Conservation (phyloP, 2,888 invertebrate genomes). For the Eristalinus aeneus region DNA sequence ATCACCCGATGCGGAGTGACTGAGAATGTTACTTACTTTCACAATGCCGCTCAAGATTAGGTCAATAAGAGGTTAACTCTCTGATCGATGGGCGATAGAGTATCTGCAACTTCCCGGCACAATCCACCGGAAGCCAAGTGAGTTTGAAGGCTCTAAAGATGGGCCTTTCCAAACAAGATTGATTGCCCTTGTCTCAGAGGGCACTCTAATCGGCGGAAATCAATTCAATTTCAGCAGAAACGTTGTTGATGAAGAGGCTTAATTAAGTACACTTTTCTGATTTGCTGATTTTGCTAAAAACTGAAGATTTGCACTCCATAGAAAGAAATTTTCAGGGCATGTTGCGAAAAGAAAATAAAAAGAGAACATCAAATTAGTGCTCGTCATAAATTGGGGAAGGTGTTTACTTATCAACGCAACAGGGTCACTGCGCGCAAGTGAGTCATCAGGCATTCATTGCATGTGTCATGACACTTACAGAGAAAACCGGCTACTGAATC, state of each 20-base stretch:
- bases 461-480: neutral
- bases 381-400: neutral
- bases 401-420: neutral
- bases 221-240: neutral
- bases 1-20: neutral
- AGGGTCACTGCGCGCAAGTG: neutral
- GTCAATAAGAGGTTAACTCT: neutral
- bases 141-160: neutral
- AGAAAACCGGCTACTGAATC: neutral
- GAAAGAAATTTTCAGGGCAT: neutral
- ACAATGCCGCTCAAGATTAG: neutral
- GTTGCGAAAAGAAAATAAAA: too few species aligned
- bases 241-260: neutral
- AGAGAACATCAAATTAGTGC: neutral
- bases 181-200: neutral
- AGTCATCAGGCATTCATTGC: neutral
- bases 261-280: neutral
- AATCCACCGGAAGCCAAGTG: neutral
- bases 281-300: neutral
- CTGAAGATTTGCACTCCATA: neutral
- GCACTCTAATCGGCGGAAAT: neutral
- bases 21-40: slow-evolving; percentile 4
- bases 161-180: neutral
- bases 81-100: neutral
- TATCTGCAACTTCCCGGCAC: neutral